Percentiles rank a stretch among this genome's conserved stretches.
phyloP scores from a whole-genome alignment of 2,113 vertebrate species.

The Sminthopsis crassicaudata region DNA sequence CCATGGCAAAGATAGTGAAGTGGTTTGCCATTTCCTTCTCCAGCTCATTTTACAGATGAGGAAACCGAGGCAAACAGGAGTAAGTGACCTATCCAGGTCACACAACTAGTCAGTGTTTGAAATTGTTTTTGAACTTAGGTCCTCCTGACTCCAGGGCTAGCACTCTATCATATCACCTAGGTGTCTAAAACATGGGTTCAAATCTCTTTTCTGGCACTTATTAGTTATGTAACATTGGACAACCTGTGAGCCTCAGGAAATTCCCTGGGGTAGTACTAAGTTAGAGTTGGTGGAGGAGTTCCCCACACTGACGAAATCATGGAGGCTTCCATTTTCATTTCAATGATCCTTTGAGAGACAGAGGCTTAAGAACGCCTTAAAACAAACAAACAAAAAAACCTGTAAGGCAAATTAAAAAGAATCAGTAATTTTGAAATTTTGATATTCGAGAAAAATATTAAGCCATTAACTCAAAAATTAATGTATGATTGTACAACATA shows the following conservation, averaged over 20 bases:
- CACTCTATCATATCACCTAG: background rate
- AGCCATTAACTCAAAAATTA: background rate
- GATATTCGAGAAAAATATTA: background rate
- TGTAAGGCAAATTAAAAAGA: slow-evolving; percentile 12
- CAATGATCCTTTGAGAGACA: background rate
- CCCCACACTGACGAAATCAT: background rate
- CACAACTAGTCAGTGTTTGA: background rate
- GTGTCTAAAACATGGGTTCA: background rate
- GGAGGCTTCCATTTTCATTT: background rate
- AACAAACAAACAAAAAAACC: too few species aligned
- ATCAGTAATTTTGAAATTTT: slow-evolving; percentile 26
- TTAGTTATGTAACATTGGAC: background rate
- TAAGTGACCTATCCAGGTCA: background rate
- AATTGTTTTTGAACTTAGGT: background rate
- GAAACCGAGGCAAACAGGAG: background rate
- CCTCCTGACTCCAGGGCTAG: too few species aligned
- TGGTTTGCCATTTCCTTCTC: background rate
- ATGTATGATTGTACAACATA: slow-evolving; percentile 4
- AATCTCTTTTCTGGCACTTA: background rate
- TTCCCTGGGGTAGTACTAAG: background rate
- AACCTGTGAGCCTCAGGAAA: background rate
- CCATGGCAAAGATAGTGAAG: background rate
- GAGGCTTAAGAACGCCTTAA: background rate
- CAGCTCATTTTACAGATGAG: background rate
- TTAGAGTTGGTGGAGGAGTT: background rate